phyloP scores from a whole-genome alignment of 2,797 vertebrate genomes.

The Smutsia temminckii region DNA sequence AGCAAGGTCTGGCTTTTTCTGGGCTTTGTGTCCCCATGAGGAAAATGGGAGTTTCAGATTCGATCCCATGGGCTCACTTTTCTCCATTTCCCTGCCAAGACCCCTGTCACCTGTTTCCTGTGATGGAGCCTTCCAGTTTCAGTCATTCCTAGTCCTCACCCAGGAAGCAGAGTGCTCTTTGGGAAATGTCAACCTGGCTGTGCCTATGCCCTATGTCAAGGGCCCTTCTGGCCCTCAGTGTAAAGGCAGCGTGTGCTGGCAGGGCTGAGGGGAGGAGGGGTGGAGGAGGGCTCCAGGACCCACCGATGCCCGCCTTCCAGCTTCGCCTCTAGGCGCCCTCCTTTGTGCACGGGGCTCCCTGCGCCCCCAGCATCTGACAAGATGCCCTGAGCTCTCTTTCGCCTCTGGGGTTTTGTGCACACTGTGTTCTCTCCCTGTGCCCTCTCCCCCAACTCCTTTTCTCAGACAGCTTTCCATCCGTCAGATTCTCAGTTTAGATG shows the following conservation, averaged over 20 bases:
- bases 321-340: not conserved
- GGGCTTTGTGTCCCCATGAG: not conserved
- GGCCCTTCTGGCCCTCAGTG: not conserved
- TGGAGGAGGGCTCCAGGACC: rapidly evolving
- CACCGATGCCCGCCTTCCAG: no score
- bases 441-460: not conserved
- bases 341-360: not conserved
- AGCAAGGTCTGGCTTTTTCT: not conserved
- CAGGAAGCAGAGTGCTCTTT: not conserved
- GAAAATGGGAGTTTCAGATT: not conserved
- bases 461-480: not conserved
- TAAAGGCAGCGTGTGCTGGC: not conserved
- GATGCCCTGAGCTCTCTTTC: not conserved
- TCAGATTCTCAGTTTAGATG: not conserved
- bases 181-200: not conserved
- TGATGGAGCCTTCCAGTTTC: not conserved
- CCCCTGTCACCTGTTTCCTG: not conserved
- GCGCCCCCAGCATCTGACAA: not conserved
- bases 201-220: not conserved
- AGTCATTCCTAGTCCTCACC: not conserved
- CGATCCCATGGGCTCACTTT: not conserved
- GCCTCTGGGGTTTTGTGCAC: not conserved
- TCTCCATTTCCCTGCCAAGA: not conserved
- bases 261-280: not conserved
- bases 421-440: not conserved